phyloP scores from a whole-genome alignment of 2,113 vertebrate species.

The Phodopus roborovskii region DNA sequence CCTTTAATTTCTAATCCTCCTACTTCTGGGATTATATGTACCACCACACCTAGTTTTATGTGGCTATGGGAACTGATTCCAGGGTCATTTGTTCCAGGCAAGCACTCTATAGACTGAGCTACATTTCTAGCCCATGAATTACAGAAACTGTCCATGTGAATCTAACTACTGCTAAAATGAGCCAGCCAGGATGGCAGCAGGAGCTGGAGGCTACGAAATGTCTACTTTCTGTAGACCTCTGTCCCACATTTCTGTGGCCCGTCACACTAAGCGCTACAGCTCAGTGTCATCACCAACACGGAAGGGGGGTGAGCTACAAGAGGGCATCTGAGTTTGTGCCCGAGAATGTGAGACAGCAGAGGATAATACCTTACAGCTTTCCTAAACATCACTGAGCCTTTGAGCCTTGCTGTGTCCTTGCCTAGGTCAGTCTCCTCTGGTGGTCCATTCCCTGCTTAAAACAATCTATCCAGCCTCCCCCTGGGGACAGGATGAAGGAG shows the following conservation, averaged over 20 bases:
- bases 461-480: background rate
- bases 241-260: background rate
- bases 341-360: background rate
- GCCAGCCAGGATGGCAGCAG: background rate
- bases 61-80: too few relatives aligned
- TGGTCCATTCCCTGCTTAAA: background rate
- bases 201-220: background rate
- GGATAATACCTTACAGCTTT: background rate
- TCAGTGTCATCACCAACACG: rapidly evolving
- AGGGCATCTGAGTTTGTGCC: background rate
- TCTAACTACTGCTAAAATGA: background rate
- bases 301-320: background rate
- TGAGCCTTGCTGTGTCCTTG: background rate
- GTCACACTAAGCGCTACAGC: rapidly evolving
- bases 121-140: background rate
- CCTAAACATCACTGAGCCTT: background rate
- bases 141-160: background rate
- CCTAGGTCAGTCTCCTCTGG: background rate
- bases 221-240: background rate
- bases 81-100: background rate
- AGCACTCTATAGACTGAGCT: background rate
- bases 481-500: background rate
- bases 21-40: background rate
- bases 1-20: background rate
- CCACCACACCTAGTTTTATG: background rate